phyloP scores from a whole-genome alignment of 2,797 vertebrate species.

The Apodemus agrarius region DNA sequence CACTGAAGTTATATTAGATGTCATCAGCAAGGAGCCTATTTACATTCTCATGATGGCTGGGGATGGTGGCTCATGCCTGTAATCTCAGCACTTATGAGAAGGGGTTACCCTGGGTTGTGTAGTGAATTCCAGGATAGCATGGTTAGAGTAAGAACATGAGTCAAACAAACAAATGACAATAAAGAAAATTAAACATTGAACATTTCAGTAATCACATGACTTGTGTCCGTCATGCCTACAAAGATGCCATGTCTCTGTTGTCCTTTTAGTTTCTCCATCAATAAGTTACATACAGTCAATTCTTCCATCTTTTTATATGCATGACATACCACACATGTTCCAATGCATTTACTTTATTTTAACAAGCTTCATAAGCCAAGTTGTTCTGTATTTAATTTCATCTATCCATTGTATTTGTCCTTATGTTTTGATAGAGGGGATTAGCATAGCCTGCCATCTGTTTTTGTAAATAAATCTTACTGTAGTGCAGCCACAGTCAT shows the following conservation, averaged over 20 bases:
- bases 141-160: background rate
- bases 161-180: background rate
- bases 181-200: background rate
- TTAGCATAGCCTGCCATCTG: background rate
- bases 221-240: background rate
- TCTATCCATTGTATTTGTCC: background rate
- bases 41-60: background rate
- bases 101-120: background rate
- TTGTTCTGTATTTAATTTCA: background rate
- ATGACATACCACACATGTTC: background rate
- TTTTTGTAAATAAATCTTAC: constrained; percentile 14
- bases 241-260: background rate
- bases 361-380: background rate
- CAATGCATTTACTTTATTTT: background rate
- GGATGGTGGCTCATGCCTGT: background rate
- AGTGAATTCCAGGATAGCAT: background rate
- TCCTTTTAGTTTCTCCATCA: background rate
- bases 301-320: background rate
- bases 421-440: background rate
- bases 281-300: background rate
- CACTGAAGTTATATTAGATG: background rate
- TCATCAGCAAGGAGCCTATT: background rate
- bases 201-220: background rate
- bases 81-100: background rate
- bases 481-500: background rate